A percentile compares a stretch with the other conserved stretches of the same genome.
Evolutionary conservation across 1,140 invertebrate species (phyloP).

Genomic region (Drosophila setifemur): DNA sequence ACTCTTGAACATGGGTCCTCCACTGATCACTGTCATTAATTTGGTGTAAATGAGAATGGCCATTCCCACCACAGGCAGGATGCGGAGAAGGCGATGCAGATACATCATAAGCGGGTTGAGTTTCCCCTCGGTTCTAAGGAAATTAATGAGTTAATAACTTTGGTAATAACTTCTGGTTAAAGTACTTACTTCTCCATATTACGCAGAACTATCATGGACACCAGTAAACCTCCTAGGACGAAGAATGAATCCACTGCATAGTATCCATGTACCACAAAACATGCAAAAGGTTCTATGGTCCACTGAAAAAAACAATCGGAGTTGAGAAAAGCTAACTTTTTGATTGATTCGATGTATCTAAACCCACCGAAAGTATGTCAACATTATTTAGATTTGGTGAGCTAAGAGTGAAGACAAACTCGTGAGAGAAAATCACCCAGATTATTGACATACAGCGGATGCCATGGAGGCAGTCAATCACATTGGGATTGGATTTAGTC

Average conservation of each 20-base stretch:
- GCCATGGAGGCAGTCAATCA: constrained; percentile 83
- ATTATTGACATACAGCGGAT: constrained; percentile 85
- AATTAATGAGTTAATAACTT: not conserved
- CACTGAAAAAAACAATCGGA: constrained; percentile 22
- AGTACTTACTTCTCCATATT: constrained; percentile 85
- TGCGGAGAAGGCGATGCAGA: constrained; percentile 57
- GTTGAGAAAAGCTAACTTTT: no score
- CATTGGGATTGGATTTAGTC: constrained; percentile 34
- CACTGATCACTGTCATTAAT: constrained; percentile 9
- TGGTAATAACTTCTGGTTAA: fast-evolving
- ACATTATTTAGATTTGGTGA: constrained; percentile 56
- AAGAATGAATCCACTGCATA: constrained; percentile 88
- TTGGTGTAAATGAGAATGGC: constrained; percentile 38
- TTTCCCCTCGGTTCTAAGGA: constrained; percentile 33
- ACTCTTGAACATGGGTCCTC: constrained; percentile 30
- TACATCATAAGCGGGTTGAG: constrained; percentile 65
- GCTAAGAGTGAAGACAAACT: constrained; percentile 37
- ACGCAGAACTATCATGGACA: constrained; percentile 85
- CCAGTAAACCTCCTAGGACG: constrained; percentile 86
- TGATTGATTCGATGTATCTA: not conserved
- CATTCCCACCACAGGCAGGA: constrained; percentile 43
- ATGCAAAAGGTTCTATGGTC: constrained; percentile 83
- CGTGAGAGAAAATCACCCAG: constrained; percentile 86
- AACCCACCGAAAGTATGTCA: not conserved
- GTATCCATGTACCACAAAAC: constrained; percentile 84